Base-by-base conservation (phyloP, 2,888 invertebrate species). In the Ormyrus nitidulus region DNA sequence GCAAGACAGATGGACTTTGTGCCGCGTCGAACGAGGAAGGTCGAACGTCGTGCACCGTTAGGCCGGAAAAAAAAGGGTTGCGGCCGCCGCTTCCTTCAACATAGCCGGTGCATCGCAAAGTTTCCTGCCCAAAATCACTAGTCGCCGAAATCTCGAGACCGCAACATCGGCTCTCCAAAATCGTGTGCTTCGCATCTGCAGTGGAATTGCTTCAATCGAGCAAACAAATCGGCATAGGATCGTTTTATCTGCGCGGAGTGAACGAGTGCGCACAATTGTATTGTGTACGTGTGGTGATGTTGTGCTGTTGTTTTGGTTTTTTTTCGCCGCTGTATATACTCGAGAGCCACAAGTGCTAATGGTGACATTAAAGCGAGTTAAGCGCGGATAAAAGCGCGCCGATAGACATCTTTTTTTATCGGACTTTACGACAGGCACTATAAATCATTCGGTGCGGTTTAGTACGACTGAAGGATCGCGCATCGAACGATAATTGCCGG, bases 1-100 rank as follows among this genome's bases (percentile, higher is more conserved):
- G 82, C 66, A 70, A 74, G 73, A 69, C 82, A 84, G 66, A 69
- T 74, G 82, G 77, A 80, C 83, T 75, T 82, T 82, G 83, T 77
- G 76, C 81, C 69, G 79, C 78, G 71, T 53, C 83, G 80, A 81
- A 66, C 69, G 46, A 62, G 79, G 69, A 77, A 78, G 77, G 77
- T 73, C 73, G 54, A 44, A 56, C 61, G 13, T n/a, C 34, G 44
- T 7, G 66, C 49, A 59, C 70, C 66, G 70, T 81, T 76, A 76
- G n/a, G 34, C 56, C 62, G 9, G 76, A 68, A 75, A 74, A 75
- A 81, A 81, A 81, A 82, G 77, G 82, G 75, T 80, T 80, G 75
- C 56, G 74, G 74, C 74, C 46, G 58, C 34, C 66, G 58, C 62
- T 79, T 73, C 79, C 79, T 79, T 73, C 69, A 79, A 79, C 68